A percentile compares a stretch with the other conserved stretches of the same genome.
Evolutionary conservation across 1,140 invertebrate species (phyloP).

Genomic region (Ostrea denselamellosa): DNA sequence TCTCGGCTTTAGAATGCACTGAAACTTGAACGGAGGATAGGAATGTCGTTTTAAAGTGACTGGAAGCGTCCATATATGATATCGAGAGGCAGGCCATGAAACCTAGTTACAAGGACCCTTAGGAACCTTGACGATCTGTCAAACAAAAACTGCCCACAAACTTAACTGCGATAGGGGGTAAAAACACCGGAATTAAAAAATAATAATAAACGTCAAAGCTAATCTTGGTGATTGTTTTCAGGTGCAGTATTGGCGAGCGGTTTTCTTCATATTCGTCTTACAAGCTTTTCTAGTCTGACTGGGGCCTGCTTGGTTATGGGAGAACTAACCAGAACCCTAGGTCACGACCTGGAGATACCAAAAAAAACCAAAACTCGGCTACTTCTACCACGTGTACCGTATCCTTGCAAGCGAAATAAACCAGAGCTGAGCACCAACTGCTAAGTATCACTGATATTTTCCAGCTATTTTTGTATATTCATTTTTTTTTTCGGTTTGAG

Average conservation of each 20-base stretch:
- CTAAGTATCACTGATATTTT: constrained; percentile 25
- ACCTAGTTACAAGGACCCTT: background rate
- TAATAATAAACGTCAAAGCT: constrained; percentile 11
- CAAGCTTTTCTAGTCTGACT: constrained; percentile 35
- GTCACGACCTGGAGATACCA: constrained; percentile 20
- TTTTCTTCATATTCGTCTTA: constrained; percentile 15
- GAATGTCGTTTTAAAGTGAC: constrained; percentile 14
- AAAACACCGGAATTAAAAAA: background rate
- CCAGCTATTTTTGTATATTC: constrained; percentile 36
- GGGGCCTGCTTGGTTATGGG: constrained; percentile 20
- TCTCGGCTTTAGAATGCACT: constrained; percentile 35
- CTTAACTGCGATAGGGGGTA: background rate
- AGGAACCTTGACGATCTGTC: background rate
- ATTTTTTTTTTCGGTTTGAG: background rate
- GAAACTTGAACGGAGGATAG: constrained; percentile 31
- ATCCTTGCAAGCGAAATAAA: constrained; percentile 6
- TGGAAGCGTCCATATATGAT: background rate
- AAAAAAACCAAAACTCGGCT: constrained; percentile 34
- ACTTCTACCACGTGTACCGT: constrained; percentile 24
- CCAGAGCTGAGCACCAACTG: constrained; percentile 4
- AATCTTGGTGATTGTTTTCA: constrained; percentile 32
- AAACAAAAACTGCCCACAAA: background rate
- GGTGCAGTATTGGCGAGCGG: background rate
- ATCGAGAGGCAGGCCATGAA: background rate
- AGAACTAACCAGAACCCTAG: constrained; percentile 18